Evolutionary conservation across 2,888 invertebrate species (phyloP), one percentile per base, ranked within the genome.

Genomic region (Campopleginae sp.): DNA sequence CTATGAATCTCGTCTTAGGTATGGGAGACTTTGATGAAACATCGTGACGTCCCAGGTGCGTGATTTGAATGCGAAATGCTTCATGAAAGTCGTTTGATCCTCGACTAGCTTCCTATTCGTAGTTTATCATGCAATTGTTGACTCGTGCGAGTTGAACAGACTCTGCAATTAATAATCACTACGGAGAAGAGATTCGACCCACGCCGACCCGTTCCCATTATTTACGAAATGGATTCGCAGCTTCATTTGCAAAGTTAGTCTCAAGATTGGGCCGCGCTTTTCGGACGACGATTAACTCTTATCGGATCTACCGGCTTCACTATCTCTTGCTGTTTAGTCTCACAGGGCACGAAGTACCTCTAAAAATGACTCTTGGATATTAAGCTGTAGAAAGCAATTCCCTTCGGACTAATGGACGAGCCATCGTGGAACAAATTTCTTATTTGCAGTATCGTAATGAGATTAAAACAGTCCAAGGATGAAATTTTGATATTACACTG

Each of bases 201-300:
- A 31, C 27, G 74, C 58, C 14, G 14, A 17, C 17, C n/a, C 12
- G 12, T n/a, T 27, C 10, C 8, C 31, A 31, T 75, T 42, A 46
- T 61, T 27, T 42, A 31, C 31, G 44, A 23, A 10, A 44, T 7
- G 23, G 44, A 44, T 46, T 27, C 5, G 19, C 8, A 46, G 44
- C 19, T 44, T 75, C 38, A 63, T 75, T 75, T 61, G 10, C 44
- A 27, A 46, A 63, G 61, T 75, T 75, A n/a, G 75, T 44, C 38
- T 33, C n/a, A 7, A 46, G 46, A 31, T 44, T 61, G 12, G n/a
- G 44, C 10, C 61, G 27, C 3, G 75, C 61, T 72, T 17, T 19
- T n/a, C 12, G 44, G 23, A 75, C 46, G 46, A 42, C 44, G 63
- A 75, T 75, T 75, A 61, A 63, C 44, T 63, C 61, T 75, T 75